phyloP scores from a whole-genome alignment of 2,113 vertebrate genomes.

The Silurus meridionalis region DNA sequence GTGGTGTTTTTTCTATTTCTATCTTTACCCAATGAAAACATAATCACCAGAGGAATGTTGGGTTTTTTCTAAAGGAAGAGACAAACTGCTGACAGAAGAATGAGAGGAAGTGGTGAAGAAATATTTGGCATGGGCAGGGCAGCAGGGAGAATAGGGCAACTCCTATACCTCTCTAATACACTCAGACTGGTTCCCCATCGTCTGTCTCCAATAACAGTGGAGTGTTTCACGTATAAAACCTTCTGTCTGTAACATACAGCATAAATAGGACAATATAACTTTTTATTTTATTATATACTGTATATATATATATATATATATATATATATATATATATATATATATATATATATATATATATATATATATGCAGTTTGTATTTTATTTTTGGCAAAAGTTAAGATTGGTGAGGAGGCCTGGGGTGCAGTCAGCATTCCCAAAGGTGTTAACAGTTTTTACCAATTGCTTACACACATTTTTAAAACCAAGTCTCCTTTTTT shows the following conservation, averaged over 20 bases:
- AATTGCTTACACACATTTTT: too few species aligned
- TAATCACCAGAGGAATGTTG: slow-evolving; percentile 34
- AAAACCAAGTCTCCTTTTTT: too few species aligned
- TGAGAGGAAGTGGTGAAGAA: slow-evolving; percentile 41
- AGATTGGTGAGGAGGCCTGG: too few species aligned
- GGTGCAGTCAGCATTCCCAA: too few species aligned
- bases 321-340: too few species aligned
- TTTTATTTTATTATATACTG: too few species aligned
- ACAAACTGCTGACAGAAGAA: slow-evolving; percentile 34
- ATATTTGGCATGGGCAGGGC: slow-evolving; percentile 35
- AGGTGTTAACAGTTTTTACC: too few species aligned
- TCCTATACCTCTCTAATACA: not conserved
- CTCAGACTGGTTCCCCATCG: not conserved
- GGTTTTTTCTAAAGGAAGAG: slow-evolving; percentile 14
- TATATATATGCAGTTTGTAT: too few species aligned
- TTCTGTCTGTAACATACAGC: not conserved
- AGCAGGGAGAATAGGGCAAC: slow-evolving; percentile 21
- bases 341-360: too few species aligned
- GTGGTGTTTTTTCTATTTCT: not conserved
- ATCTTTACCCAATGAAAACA: slow-evolving; percentile 37
- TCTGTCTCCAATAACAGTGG: slow-evolving; percentile 33
- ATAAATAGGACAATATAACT: too few species aligned
- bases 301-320: too few species aligned
- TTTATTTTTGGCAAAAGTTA: too few species aligned
- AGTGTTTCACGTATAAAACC: not conserved